Evolutionary conservation across 1,140 invertebrate species (phyloP), one percentile per base, ranked within the genome.

Genomic region (Drosophila paulistorum): DNA sequence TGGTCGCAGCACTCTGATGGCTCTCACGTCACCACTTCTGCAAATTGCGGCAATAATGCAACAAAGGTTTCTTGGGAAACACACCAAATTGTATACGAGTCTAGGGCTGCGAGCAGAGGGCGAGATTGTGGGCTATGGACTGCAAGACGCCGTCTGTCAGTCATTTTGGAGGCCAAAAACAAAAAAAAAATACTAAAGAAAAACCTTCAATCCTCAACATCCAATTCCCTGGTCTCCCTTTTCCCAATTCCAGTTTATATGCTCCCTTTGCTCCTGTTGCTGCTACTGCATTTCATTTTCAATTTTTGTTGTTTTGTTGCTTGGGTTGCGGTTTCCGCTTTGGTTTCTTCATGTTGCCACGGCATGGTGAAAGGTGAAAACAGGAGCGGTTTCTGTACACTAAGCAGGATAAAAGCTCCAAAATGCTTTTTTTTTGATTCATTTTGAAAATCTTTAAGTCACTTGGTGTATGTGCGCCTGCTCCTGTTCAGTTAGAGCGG

Each of bases 41-140:
- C 83, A 86, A 86, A 86, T 86, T 86, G 83, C 83, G 79, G 83
- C 83, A 86, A 86, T 86, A 86, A 86, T 86, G 83, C 83, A 86
- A 86, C 83, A 86, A 86, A 86, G 83, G 83, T 86, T 86, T 86
- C 83, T 86, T 86, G 83, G 83, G 83, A 86, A 86, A 86, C 83
- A 86, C 79, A 79, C 83, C 83, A 86, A 86, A 87, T 87, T 86
- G 83, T 83, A 86, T 82, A 80, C 76, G 74, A 83, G 58, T 42
- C 69, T 41, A 41, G 62, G 67, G 30, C 35, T 30, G 59, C 5
- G 39, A 30, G 9, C n/a, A 3, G 13, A 23, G 69, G 23, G 11
- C 11, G 30, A 0, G 41, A 6, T 11, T 45, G 30, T 9, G 10
- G 37, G 37, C 10, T 39, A 13, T 75, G 82, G 71, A 79, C 82